Conservation (phyloP, 1,140 invertebrate species). For the Panonychus citri region DNA sequence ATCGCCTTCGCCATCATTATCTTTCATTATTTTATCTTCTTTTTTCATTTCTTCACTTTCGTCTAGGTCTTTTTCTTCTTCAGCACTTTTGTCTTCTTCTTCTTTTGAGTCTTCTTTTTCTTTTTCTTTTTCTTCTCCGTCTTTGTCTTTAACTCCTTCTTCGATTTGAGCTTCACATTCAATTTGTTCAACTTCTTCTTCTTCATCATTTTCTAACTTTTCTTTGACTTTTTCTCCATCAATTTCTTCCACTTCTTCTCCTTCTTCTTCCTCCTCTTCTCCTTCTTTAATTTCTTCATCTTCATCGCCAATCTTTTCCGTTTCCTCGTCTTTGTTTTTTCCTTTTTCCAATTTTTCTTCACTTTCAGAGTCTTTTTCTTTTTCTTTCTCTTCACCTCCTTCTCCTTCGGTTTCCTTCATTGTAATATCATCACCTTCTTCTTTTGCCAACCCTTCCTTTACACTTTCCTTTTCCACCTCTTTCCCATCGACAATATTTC, state of each 20-base stretch:
- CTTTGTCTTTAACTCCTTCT: background rate
- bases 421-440: background rate
- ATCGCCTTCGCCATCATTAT: background rate
- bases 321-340: background rate
- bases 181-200: constrained; percentile 5
- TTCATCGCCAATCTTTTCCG: background rate
- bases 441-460: background rate
- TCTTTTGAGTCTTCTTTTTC: constrained; percentile 25
- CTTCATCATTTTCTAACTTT: constrained; percentile 20
- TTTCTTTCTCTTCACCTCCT: background rate
- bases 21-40: constrained; percentile 37
- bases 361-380: background rate
- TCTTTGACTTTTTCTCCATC: constrained; percentile 20
- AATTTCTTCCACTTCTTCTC: constrained; percentile 15
- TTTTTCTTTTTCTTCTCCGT: constrained; percentile 14
- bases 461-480: background rate
- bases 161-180: constrained; percentile 98
- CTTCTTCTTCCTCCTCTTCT: constrained; percentile 22
- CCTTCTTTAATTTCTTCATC: background rate
- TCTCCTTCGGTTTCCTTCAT: background rate
- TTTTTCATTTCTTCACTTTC: constrained; percentile 8
- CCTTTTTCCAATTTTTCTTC: background rate
- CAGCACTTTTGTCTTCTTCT: constrained; percentile 11
- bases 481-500: background rate
- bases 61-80: constrained; percentile 37